These are phyloP conservation scores for Geococcyx californianus DNA, from an alignment of 2,113 vertebrate species.

Conservation along the genomic window DNA sequence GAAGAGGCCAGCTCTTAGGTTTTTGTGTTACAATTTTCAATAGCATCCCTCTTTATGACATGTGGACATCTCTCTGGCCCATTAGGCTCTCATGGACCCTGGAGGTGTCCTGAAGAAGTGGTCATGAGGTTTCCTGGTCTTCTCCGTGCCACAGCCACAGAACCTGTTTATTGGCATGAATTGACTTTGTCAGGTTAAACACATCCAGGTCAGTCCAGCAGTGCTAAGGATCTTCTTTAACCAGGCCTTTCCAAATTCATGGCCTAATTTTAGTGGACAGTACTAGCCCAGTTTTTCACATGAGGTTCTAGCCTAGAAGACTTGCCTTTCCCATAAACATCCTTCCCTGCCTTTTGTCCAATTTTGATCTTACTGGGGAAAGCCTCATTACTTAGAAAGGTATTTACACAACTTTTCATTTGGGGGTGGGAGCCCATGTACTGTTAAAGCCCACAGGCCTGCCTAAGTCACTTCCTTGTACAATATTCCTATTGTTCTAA, in stretches of 20 bases:
- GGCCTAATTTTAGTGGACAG: not conserved
- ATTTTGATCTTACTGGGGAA: not conserved
- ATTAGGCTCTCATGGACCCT: not conserved
- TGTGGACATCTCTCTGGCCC: not conserved
- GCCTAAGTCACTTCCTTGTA: not conserved
- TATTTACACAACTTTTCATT: not conserved
- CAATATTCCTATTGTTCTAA: not conserved
- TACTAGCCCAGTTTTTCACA: not conserved
- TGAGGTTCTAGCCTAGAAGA: not conserved
- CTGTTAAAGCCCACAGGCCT: not conserved
- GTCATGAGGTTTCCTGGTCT: fast-evolving
- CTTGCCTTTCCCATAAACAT: not conserved
- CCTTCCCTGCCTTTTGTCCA: not conserved
- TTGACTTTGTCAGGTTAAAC: not conserved
- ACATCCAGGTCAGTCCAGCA: not conserved
- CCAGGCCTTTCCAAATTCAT: not conserved
- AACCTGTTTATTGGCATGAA: not conserved
- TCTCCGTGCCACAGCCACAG: not conserved
- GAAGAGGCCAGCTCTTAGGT: not conserved
- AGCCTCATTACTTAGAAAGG: not conserved
- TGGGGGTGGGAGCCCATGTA: no score
- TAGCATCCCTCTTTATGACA: not conserved
- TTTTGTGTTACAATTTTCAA: not conserved
- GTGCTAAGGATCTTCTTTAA: not conserved
- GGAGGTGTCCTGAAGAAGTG: not conserved